Evolutionary conservation across 2,888 invertebrate genomes (phyloP).

Genomic region (Pomacea canaliculata): DNA sequence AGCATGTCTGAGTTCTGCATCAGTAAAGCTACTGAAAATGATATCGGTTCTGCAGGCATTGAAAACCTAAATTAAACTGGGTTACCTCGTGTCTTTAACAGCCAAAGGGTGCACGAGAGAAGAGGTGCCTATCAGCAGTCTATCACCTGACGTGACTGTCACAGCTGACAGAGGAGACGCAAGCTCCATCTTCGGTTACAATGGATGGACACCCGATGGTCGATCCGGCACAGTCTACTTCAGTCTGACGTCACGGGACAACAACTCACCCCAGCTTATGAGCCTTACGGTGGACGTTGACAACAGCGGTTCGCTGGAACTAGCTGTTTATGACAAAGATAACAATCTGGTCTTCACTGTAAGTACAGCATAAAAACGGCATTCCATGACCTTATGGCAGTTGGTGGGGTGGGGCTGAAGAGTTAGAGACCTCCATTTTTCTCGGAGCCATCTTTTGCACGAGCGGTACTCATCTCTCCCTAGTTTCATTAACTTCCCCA

Average conservation of each 20-base stretch:
- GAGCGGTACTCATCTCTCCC: no score
- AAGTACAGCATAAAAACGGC: background rate
- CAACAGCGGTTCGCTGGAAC: background rate
- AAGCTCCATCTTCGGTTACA: background rate
- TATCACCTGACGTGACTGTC: background rate
- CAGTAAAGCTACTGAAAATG: no score
- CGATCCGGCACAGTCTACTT: background rate
- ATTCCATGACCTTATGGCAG: no score
- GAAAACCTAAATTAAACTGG: no score
- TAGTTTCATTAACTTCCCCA: no score
- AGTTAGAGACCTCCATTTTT: no score
- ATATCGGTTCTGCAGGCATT: no score
- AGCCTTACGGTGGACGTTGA: background rate
- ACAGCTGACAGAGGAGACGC: background rate
- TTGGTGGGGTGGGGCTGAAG: no score
- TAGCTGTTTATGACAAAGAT: conserved; percentile 1
- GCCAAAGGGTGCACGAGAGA: background rate
- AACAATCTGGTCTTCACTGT: conserved; percentile 5
- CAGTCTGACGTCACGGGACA: conserved; percentile 1
- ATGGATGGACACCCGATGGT: conserved; percentile 2
- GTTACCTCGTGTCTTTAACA: background rate
- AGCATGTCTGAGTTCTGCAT: no score
- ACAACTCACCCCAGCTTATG: background rate
- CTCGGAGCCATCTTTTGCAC: no score
- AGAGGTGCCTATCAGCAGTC: background rate